Evolutionary conservation across 2,113 vertebrate species (phyloP).

Genomic region (Tragelaphus strepsiceros): DNA sequence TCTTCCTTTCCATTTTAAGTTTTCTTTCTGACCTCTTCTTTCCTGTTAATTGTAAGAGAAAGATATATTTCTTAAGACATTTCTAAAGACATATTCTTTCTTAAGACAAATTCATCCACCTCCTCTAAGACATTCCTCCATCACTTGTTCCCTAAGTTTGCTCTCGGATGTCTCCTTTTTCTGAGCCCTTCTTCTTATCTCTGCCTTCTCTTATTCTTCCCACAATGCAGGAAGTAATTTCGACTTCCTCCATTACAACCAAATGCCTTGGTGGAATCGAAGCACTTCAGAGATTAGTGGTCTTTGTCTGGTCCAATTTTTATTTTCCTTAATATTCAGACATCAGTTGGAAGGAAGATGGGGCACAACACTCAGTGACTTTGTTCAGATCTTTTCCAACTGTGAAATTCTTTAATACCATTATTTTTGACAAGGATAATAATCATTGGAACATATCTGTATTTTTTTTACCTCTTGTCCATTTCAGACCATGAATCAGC

Average conservation of each 20-base stretch:
- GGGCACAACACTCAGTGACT: background rate
- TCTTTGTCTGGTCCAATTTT: background rate
- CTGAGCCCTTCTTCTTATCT: background rate
- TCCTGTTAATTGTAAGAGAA: background rate
- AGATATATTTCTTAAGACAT: background rate
- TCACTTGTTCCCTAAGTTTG: background rate
- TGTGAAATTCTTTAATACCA: background rate
- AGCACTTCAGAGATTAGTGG: background rate
- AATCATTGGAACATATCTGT: background rate
- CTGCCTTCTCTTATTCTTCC: background rate
- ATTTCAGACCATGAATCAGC: background rate
- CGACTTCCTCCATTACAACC: background rate
- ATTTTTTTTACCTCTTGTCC: background rate
- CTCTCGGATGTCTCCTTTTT: background rate
- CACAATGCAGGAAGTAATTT: background rate
- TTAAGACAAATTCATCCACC: background rate
- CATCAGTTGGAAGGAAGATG: background rate
- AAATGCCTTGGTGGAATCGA: background rate
- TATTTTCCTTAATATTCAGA: background rate
- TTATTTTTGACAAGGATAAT: background rate
- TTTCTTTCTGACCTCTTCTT: background rate
- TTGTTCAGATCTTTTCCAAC: background rate
- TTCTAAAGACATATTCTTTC: background rate
- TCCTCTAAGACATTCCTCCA: background rate
- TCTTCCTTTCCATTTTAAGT: background rate